Evolutionary conservation across 2,888 invertebrate genomes (phyloP).

Genomic region (Nomada fucata): DNA sequence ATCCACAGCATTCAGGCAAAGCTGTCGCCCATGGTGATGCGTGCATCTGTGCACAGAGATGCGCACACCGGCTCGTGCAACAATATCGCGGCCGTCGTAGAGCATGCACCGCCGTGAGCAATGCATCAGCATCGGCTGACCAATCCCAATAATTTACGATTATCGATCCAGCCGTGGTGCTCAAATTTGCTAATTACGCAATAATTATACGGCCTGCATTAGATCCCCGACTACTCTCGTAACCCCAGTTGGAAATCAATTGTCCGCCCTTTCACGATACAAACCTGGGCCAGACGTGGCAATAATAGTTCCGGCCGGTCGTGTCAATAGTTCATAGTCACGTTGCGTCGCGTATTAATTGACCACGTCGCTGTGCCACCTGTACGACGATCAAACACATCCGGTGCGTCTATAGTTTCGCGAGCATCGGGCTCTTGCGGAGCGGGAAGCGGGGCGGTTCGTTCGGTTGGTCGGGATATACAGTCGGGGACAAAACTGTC

Average conservation of each 20-base stretch:
- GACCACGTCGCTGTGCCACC: slow-evolving; percentile 43
- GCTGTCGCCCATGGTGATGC: neutral
- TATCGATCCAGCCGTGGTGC: slow-evolving; percentile 75
- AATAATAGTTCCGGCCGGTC: slow-evolving; percentile 63
- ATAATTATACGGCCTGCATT: slow-evolving; percentile 81
- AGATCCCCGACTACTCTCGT: slow-evolving; percentile 66
- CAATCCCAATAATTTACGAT: slow-evolving; percentile 80
- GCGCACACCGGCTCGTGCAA: slow-evolving; percentile 31
- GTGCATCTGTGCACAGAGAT: neutral
- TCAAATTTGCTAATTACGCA: slow-evolving; percentile 82
- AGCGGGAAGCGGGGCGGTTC: slow-evolving; percentile 30
- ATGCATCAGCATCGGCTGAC: slow-evolving; percentile 76
- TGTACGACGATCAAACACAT: slow-evolving; percentile 42
- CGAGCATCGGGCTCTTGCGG: slow-evolving; percentile 42
- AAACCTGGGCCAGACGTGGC: slow-evolving; percentile 50
- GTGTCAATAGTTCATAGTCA: slow-evolving; percentile 73
- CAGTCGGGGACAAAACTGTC: slow-evolving; percentile 6
- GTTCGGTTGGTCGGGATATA: slow-evolving; percentile 13
- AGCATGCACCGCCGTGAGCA: slow-evolving; percentile 70
- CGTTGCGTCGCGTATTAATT: slow-evolving; percentile 55
- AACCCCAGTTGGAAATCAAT: slow-evolving; percentile 56
- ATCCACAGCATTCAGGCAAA: neutral
- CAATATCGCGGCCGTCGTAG: slow-evolving; percentile 60
- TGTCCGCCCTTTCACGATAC: slow-evolving; percentile 54
- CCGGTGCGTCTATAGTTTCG: slow-evolving; percentile 65